Evolutionary conservation across 2,888 invertebrate genomes (phyloP), one percentile per base, ranked within the genome.

Genomic region (Minunthozetes semirufus): DNA sequence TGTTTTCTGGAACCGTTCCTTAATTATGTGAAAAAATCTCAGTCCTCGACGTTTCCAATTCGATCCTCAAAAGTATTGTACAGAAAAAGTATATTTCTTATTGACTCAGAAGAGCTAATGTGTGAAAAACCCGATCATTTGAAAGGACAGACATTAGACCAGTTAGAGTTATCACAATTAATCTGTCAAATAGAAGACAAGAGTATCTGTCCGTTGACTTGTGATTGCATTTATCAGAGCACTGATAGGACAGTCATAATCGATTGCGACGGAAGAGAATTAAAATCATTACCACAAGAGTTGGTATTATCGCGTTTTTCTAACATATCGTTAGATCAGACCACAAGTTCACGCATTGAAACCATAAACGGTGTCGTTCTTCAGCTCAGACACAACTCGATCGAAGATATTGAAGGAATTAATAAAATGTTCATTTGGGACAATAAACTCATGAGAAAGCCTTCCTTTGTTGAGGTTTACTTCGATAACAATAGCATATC

Each of bases 401-500:
- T 75, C 19, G 48, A 61, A 48, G 71, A 71, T n/a, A 61, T 75
- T 61, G 75, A 71, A 48, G 1, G 13, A 15, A 38, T 75, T 8
- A 56, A 59, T 46, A 27, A 33, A 38, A 75, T 75, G 75, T 61
- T 75, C n/a, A 56, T 42, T 19, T 75, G 75, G 75, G 50, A 17
- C 9, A 75, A 38, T 22, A 63, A 68, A 50, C 17, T 48, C 22
- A 33, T 66, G 19, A 74, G 42, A 68, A 72, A 53, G 38, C 73
- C 75, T 22, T 59, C 63, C 6, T 73, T 71, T 27, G 38, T 76
- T 27, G 76, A 76, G 27, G 19, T 79, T 3, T 78, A 70, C 59
- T 75, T 79, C 46, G 79, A 79, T 68, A 50, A 76, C n/a, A 79
- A 79, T 59, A 59, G 48, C 9, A 77, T 79, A 53, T 48, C 42